Conservation (phyloP, 92 coral and sea anemone genomes). For the Meandrina meandrites region DNA sequence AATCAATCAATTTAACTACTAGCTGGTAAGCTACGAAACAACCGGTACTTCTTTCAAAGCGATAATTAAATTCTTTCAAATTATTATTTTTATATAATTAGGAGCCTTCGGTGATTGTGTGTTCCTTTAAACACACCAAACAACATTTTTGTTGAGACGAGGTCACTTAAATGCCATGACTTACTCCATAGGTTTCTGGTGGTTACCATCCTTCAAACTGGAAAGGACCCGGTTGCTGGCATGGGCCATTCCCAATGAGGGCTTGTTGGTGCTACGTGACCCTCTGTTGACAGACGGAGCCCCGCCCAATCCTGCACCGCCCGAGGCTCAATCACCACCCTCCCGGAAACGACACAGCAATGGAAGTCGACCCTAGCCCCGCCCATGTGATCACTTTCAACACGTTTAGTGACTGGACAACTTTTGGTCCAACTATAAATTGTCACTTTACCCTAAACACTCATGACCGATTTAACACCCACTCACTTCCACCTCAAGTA, state of each 20-base stretch:
- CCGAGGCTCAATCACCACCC: neutral
- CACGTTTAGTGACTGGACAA: neutral
- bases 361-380: neutral
- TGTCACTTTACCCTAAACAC: neutral
- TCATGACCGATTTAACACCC: neutral
- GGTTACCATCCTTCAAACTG: no score
- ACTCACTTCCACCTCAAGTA: neutral
- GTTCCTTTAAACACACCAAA: no score
- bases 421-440: neutral
- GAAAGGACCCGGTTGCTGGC: neutral
- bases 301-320: neutral
- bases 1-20: no score
- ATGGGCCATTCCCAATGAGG: neutral
- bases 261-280: neutral
- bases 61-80: no score
- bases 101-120: no score
- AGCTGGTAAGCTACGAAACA: no score
- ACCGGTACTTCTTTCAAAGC: no score
- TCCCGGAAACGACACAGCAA: neutral
- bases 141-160: no score
- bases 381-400: neutral
- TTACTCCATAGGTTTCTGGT: no score
- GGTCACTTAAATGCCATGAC: no score
- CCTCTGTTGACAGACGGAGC: constrained; percentile 5
- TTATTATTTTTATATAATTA: no score